Base-by-base conservation (phyloP, 2,888 invertebrate genomes). In the Alsophila aescularia region DNA sequence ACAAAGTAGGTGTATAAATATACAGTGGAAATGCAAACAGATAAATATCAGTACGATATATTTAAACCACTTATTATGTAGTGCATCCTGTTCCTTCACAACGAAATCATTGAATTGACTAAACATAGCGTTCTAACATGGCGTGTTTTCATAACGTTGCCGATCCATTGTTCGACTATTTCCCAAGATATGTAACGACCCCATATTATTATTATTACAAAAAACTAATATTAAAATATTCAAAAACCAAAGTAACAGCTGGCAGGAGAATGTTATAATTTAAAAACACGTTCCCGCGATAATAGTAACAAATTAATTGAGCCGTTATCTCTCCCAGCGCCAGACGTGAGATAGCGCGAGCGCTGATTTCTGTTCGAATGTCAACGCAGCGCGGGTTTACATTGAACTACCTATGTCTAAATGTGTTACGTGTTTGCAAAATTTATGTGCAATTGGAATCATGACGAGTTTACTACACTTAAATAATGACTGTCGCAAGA, bases 331-430 rank as follows among this genome's bases (percentile, higher is more conserved):
- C 8, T 27, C 29, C 41, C 29, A 24, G 15, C 40, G 52, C 60
- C 69, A 64, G 64, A 60, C 64, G 62, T 43, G 49, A 45, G 72
- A 72, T 73, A 72, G 62, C 52, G 36, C 16, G 31, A 10, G n/a
- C 18, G 37, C 34, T 9, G 0, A 35, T 15, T 15, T 16, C 36
- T 16, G 36, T 10, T 1, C 10, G 9, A 16, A 35, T 36, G 36
- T 36, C 16, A 5, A 14, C 1, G 27, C 9, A 2, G 2, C 27
- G 27, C 27, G 27, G 5, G 9, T 27, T 21, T 3, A 21, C 21
- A 21, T 21, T 21, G 21, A 5, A 21, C 6, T n/a, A n/a, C n/a
- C n/a, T n/a, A n/a, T n/a, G n/a, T n/a, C n/a, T n/a, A n/a, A n/a
- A n/a, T n/a, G n/a, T n/a, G n/a, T n/a, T n/a, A n/a, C n/a, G n/a